These are phyloP conservation scores for Oscheius sp. DNA, from an alignment of 2,888 invertebrate species.

Conservation along the genomic window DNA sequence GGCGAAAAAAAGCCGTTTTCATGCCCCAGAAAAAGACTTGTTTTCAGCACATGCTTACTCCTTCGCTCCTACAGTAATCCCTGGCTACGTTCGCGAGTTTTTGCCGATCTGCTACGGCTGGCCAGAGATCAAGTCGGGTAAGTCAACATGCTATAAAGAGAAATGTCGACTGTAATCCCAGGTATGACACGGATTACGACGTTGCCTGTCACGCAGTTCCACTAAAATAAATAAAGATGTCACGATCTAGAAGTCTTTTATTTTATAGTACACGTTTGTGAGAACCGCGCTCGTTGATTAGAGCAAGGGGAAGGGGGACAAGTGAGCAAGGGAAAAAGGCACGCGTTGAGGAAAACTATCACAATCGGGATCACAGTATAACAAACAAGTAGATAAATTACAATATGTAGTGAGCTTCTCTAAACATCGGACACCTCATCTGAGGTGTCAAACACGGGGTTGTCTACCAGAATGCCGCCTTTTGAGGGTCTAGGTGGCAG, in stretches of 20 bases:
- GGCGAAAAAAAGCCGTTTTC: no score
- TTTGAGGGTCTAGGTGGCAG: slow-evolving; percentile 52
- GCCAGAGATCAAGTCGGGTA: background rate
- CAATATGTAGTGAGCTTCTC: background rate
- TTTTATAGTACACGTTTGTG: slow-evolving; percentile 32
- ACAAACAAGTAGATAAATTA: slow-evolving; percentile 19
- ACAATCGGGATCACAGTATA: slow-evolving; percentile 31
- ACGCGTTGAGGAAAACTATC: slow-evolving; percentile 31
- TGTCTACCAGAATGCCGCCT: slow-evolving; percentile 47
- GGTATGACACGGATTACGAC: no score
- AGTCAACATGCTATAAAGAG: no score
- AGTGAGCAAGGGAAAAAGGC: slow-evolving; percentile 35
- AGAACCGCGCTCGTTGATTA: slow-evolving; percentile 37
- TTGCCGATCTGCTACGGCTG: slow-evolving; percentile 18
- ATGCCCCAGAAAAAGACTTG: no score
- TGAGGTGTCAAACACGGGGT: slow-evolving; percentile 48
- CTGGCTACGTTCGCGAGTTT: background rate
- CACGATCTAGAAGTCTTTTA: slow-evolving; percentile 19
- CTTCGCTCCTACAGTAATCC: background rate
- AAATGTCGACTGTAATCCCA: no score
- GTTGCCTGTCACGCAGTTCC: no score
- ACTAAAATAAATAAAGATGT: no score
- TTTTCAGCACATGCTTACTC: slow-evolving; percentile 22
- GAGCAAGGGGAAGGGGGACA: background rate
- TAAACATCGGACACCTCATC: slow-evolving; percentile 51